A percentile compares a stretch with the other conserved stretches of the same genome.
Evolutionary conservation across 2,113 vertebrate species (phyloP).

Genomic region (Nothocercus nigrocapillus): DNA sequence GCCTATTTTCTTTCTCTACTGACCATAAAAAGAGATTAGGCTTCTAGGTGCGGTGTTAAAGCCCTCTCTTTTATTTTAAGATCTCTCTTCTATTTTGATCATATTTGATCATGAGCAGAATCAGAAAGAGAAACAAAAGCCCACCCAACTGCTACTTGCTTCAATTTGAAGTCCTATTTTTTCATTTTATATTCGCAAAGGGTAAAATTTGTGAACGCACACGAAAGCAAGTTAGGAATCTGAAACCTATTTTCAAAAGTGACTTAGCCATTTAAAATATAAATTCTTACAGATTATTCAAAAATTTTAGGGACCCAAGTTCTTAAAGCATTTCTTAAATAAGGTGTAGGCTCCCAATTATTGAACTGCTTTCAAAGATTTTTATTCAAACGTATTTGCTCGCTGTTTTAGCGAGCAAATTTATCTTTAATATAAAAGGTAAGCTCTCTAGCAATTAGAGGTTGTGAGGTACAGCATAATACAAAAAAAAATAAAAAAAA

Average conservation of each 20-base stretch:
- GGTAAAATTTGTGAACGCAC: background rate
- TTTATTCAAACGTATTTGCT: background rate
- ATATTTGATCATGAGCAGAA: background rate
- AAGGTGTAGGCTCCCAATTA: background rate
- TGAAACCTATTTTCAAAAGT: background rate
- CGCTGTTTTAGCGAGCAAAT: too few relatives aligned
- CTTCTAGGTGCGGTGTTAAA: background rate
- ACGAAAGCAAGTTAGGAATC: background rate
- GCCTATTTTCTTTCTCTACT: background rate
- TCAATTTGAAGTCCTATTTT: background rate
- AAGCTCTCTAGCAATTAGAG: background rate
- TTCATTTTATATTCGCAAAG: background rate
- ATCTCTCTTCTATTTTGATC: background rate
- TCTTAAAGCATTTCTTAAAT: background rate
- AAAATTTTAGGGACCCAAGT: background rate
- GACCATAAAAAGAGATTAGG: background rate
- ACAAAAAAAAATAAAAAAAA: too few relatives aligned
- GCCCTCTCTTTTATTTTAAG: too few relatives aligned
- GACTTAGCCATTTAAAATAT: background rate
- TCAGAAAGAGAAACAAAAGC: background rate
- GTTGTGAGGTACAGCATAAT: background rate
- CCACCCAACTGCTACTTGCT: background rate
- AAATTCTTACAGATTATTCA: background rate
- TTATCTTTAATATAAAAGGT: background rate
- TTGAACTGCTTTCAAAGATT: background rate